Base-by-base conservation (phyloP, 2,113 vertebrate genomes). In the Nothobranchius kuhntae region DNA sequence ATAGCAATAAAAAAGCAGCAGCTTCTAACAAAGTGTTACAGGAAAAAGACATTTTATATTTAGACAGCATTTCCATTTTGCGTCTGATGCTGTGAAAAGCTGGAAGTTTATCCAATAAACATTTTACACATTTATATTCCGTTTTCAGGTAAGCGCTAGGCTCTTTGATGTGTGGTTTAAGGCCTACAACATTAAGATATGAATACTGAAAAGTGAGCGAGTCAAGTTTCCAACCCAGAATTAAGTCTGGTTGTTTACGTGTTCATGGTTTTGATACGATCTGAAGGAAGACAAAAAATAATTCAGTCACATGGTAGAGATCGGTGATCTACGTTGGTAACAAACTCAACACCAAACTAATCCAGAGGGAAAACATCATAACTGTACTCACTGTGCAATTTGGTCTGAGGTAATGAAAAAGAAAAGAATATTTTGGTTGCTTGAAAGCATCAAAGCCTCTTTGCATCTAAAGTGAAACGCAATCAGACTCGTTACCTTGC, bases 341-440 rank as follows among this genome's bases (percentile, higher is more conserved):
- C 40, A 42, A 42, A 42, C 7, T 42, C 6, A 2, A 42, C 40
- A 42, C 4, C 4, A 13, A 26, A 26, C 21, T 44, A 61, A 68
- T 53, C 53, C 74, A 68, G 24, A 24, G 45, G 21, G 38, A 73
- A 24, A 73, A 24, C 35, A 78, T 55, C 66, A 50, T 10, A 0
- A 63, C 14, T 24, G 73, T 96, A 96, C 96, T 97, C 89, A 97
- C 96, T 94, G 94, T 89, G 94, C 82, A 86, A 95, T 94, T 94
- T 98, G 95, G 89, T 97, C 96, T 97, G 91, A 30, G 30, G 4
- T 30, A 30, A 30, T 30, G 30, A 30, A 88, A 71, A 68, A 76
- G 58, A 62, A 24, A 13, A 38, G 38, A 30, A 3, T 30, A 4
- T 2, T 51, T 9, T 68, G 6, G 58, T 21, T 26, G 61, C 61